phyloP scores from a whole-genome alignment of 2,113 vertebrate genomes.

The Serilophus lunatus region DNA sequence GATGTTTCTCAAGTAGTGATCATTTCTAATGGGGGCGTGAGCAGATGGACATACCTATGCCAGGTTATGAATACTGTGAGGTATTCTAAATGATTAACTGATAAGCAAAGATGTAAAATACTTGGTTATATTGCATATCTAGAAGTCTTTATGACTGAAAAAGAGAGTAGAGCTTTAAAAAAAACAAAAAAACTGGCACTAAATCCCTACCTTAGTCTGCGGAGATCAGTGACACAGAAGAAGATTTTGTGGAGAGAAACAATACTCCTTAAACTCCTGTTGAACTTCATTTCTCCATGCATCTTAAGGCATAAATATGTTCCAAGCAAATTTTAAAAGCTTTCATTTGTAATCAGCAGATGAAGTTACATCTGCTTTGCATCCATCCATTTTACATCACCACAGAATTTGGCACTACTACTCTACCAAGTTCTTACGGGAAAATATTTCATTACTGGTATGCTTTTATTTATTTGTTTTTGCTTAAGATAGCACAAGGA shows the following conservation, averaged over 20 bases:
- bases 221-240: neutral
- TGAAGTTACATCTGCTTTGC: conserved; percentile 79
- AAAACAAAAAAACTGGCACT: neutral
- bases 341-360: conserved; percentile 68
- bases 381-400: conserved; percentile 71
- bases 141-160: neutral
- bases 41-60: neutral
- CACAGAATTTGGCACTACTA: conserved; percentile 68
- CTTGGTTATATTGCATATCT: neutral
- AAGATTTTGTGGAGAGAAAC: neutral
- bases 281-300: conserved; percentile 58
- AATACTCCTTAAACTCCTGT: conserved; percentile 51
- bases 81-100: neutral
- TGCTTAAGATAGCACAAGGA: conserved; percentile 59
- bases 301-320: conserved; percentile 48
- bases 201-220: neutral
- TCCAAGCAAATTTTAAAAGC: conserved; percentile 69
- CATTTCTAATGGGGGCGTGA: neutral
- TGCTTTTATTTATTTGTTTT: conserved; percentile 73
- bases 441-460: conserved; percentile 69
- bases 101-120: neutral
- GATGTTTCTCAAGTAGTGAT: neutral
- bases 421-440: conserved; percentile 43
- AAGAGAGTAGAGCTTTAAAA: neutral
- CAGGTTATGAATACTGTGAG: neutral